Base-by-base conservation (phyloP, 64 coral and sea anemone species). In the Montipora cactus region DNA sequence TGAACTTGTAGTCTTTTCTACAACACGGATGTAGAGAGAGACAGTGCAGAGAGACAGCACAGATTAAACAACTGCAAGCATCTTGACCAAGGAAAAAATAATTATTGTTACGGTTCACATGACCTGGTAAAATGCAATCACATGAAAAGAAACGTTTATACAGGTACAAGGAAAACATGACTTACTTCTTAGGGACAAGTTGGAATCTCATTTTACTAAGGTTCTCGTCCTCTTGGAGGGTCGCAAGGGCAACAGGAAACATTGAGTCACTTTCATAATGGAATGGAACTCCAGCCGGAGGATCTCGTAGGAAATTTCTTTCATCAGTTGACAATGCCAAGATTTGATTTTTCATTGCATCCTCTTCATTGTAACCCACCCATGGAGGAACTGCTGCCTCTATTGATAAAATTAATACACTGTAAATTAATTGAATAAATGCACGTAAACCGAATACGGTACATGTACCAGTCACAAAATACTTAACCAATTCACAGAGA, bases 301-400 rank as follows among this genome's bases (percentile, higher is more conserved):
- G 98, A 52, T 99, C 98, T 11, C 98, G 89, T 6, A 99, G 68
- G 23, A 99, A 99, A 76, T 99, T 99, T 48, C 98, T 91, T 77
- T 99, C 98, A 90, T 99, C 98, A 76, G 83, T 94, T 23, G 97
- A 99, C 46, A 99, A 90, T 70, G 97, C 97, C 79, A 99, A 58
- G 25, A 99, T 99, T 91, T 99, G 97, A 49, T 95, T 93, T 75
- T 99, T 99, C 97, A 99, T 99, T 18, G 85, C 82, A 64, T 96
- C 97, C 68, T 99, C 97, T 76, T 99, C 97, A 82, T 99, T 96
- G 67, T 99, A 99, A 23, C 97, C 97, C 5, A 99, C 94, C 97
- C 97, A 99, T 48, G 97, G 97, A 45, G 97, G 94, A 22, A 99
- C 89, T 16, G 94, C 97, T 80, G 95, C 87, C 75, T 99, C 97